These are phyloP conservation scores for Parazoanthus swiftii DNA, from an alignment of 92 coral and sea anemone genomes.

Conservation along the genomic window DNA sequence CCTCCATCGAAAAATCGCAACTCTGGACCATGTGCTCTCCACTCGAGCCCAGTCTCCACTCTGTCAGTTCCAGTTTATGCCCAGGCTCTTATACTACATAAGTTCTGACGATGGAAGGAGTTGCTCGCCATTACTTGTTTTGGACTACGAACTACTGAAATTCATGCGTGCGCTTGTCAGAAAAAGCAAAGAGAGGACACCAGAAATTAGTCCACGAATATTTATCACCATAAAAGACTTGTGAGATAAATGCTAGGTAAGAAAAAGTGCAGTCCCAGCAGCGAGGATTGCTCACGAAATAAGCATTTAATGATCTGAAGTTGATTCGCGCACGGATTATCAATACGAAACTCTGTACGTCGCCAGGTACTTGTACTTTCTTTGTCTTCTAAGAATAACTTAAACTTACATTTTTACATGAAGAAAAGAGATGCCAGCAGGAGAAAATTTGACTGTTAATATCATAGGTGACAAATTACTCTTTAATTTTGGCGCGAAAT, in stretches of 20 bases:
- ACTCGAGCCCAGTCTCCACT: too few species aligned
- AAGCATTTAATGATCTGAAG: background rate
- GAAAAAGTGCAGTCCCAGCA: slow-evolving; percentile 14
- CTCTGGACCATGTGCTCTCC: too few species aligned
- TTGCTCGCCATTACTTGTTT: slow-evolving; percentile 5
- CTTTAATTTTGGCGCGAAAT: too few species aligned
- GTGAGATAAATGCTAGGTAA: background rate
- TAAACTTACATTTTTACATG: slow-evolving; percentile 9
- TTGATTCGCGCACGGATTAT: slow-evolving; percentile 4
- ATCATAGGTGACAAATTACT: too few species aligned
- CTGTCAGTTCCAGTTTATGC: too few species aligned
- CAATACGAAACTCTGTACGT: background rate
- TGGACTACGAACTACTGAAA: background rate
- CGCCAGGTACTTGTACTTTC: slow-evolving; percentile 6
- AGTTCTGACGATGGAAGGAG: slow-evolving; percentile 15
- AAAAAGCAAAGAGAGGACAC: slow-evolving; percentile 7
- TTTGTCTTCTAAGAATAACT: background rate
- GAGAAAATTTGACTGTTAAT: background rate
- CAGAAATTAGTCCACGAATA: slow-evolving; percentile 18
- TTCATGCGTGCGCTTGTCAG: slow-evolving; percentile 2
- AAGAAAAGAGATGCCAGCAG: background rate
- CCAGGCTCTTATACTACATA: too few species aligned
- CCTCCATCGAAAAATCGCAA: too few species aligned
- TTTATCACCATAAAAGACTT: background rate
- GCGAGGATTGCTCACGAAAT: slow-evolving; percentile 15